A percentile compares a stretch with the other conserved stretches of the same genome.
These are phyloP conservation scores for Tetranychus urticae DNA, from an alignment of 1,140 invertebrate species.

Conservation along the genomic window DNA sequence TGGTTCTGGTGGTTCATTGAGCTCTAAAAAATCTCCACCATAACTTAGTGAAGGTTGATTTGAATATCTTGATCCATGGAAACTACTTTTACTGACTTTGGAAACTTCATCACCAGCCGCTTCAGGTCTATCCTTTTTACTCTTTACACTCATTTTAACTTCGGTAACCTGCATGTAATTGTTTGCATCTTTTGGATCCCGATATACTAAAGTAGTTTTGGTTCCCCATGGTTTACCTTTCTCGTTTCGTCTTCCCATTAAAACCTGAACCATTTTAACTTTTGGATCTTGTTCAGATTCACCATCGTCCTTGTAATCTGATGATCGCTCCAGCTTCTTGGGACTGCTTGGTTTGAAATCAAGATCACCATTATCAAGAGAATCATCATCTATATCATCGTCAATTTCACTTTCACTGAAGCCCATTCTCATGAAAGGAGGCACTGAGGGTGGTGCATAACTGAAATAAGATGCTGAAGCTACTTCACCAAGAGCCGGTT, in stretches of 20 bases:
- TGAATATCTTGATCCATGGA: too few relatives aligned
- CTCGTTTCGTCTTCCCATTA: background rate
- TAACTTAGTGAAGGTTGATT: too few relatives aligned
- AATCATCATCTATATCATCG: background rate
- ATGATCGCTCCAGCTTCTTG: background rate
- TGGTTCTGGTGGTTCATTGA: too few relatives aligned
- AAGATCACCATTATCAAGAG: background rate
- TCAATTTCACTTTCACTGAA: background rate
- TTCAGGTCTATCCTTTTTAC: background rate
- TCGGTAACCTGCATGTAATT: constrained; percentile 1
- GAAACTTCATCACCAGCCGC: too few relatives aligned
- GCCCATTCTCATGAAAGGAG: background rate
- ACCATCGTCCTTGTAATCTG: background rate
- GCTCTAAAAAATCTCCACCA: too few relatives aligned
- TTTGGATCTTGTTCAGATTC: background rate
- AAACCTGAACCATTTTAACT: background rate
- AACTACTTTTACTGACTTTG: too few relatives aligned
- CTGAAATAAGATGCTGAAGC: background rate
- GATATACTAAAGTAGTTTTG: background rate
- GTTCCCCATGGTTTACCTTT: background rate
- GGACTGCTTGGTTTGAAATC: background rate
- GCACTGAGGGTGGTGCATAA: background rate
- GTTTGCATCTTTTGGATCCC: background rate
- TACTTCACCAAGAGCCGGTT: background rate
- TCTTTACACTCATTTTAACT: background rate